phyloP scores from a whole-genome alignment of 2,797 vertebrate species.

The Pteropus rufus region DNA sequence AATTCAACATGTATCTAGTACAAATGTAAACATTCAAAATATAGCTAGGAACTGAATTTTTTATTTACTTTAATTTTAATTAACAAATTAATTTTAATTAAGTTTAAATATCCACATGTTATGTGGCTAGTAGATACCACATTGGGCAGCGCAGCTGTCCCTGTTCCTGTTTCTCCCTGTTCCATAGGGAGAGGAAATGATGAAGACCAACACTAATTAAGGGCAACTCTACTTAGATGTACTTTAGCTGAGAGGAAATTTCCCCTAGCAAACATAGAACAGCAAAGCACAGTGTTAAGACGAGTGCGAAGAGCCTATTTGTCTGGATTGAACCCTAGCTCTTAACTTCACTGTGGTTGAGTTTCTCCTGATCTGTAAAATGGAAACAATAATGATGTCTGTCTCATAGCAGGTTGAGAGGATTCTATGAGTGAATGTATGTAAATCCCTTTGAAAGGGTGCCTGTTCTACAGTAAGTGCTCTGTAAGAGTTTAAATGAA shows the following conservation, averaged over 20 bases:
- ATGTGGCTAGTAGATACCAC: no score
- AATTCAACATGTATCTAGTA: not conserved
- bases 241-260: not conserved
- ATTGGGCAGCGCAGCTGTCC: not conserved
- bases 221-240: not conserved
- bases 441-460: conserved; percentile 3
- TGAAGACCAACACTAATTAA: not conserved
- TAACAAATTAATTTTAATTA: not conserved
- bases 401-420: not conserved
- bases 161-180: not conserved
- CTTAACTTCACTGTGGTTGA: not conserved
- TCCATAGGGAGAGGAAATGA: not conserved
- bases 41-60: not conserved
- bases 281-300: not conserved
- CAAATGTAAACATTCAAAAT: not conserved
- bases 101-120: not conserved
- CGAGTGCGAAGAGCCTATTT: not conserved
- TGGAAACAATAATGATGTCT: not conserved
- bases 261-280: not conserved
- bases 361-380: not conserved
- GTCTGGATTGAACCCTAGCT: not conserved
- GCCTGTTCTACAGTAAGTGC: not conserved
- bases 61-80: not conserved
- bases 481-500: not conserved
- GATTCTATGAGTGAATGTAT: not conserved